A percentile compares a stretch with the other conserved stretches of the same genome.
These are phyloP conservation scores for Tetheella fluctuosa DNA, from an alignment of 2,888 invertebrate genomes.

Conservation along the genomic window DNA sequence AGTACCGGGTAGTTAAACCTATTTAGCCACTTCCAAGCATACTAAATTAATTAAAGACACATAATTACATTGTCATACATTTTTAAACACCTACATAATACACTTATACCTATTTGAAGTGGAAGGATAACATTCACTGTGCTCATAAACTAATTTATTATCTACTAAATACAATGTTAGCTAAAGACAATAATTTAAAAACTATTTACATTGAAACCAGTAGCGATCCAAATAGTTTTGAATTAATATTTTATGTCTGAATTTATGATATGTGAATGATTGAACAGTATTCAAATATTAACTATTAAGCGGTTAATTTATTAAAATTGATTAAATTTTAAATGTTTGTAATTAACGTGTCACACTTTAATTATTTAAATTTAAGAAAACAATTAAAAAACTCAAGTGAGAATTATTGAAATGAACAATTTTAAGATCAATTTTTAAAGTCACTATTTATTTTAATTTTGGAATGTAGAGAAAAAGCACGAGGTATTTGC, in stretches of 20 bases:
- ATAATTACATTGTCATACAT: neutral
- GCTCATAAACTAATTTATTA: neutral
- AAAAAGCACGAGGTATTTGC: conserved; percentile 14
- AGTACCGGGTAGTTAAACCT: neutral
- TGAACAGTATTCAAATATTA: neutral
- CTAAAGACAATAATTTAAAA: conserved; percentile 5
- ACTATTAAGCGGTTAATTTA: neutral
- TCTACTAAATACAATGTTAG: neutral
- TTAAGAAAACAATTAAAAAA: too few species aligned
- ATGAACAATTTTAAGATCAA: too few species aligned
- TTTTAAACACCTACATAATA: neutral
- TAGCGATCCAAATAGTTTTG: conserved; percentile 17
- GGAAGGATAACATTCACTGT: conserved; percentile 14
- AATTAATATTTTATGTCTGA: neutral
- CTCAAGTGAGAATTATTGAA: too few species aligned
- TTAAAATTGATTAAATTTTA: neutral
- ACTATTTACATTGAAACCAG: conserved; percentile 3
- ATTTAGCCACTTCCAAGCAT: neutral
- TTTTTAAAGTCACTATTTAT: too few species aligned
- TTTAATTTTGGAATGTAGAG: conserved; percentile 24
- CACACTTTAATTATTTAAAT: too few species aligned
- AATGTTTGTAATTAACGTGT: too few species aligned
- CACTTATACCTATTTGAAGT: neutral
- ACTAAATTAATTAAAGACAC: neutral
- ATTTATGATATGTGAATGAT: conserved; percentile 12